Conservation (phyloP, 1,140 invertebrate species). For the Drosophila lowei region DNA sequence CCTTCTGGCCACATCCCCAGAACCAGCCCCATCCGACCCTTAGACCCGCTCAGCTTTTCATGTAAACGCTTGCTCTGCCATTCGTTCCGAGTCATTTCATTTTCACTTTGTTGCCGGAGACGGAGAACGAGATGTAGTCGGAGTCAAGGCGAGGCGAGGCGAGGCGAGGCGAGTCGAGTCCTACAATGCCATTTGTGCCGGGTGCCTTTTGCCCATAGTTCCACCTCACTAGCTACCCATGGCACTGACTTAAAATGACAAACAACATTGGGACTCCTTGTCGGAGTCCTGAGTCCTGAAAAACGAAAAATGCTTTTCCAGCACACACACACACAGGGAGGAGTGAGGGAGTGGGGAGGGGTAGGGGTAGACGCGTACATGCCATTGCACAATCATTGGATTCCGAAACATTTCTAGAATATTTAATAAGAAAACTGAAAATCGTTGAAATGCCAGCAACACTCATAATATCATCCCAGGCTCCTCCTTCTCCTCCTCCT, state of each 20-base stretch:
- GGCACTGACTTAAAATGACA: constrained; percentile 78
- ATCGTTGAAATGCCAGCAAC: constrained; percentile 81
- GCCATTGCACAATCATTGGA: constrained; percentile 81
- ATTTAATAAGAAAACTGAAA: constrained; percentile 82
- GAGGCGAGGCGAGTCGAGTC: constrained; percentile 22
- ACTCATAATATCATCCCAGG: constrained; percentile 70
- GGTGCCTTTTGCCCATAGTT: constrained; percentile 65
- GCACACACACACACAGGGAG: constrained; percentile 13
- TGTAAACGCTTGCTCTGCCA: constrained; percentile 79
- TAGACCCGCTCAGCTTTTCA: constrained; percentile 51
- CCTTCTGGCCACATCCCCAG: constrained; percentile 1
- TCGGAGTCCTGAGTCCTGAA: constrained; percentile 30
- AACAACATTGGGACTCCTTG: constrained; percentile 71
- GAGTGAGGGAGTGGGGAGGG: background rate
- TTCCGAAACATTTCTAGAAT: constrained; percentile 82
- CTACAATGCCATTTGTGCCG: constrained; percentile 56
- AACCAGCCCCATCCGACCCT: constrained; percentile 9
- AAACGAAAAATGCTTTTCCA: constrained; percentile 72
- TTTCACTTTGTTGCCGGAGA: constrained; percentile 78
- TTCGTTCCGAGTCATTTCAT: constrained; percentile 81
- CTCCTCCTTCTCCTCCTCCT: background rate
- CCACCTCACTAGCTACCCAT: constrained; percentile 79
- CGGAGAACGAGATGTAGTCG: constrained; percentile 16
- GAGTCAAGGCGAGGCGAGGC: constrained; percentile 4
- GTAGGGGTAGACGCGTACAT: constrained; percentile 62